Conservation (phyloP, 2,113 vertebrate genomes). For the Butorides virescens region DNA sequence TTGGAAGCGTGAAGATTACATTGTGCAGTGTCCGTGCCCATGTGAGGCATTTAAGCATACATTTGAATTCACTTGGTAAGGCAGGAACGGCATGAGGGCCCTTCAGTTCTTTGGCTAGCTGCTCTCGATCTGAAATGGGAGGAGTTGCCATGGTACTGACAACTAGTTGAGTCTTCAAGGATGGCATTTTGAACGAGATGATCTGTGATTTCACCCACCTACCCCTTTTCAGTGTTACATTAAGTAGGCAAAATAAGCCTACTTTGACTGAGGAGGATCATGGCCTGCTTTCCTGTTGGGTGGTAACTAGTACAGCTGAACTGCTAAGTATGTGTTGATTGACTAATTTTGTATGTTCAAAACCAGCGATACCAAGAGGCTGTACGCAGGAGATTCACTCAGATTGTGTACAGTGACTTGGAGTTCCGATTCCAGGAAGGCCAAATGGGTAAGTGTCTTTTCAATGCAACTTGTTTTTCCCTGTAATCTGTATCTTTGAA, state of each 20-base stretch:
- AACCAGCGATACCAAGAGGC: slow-evolving; percentile 85
- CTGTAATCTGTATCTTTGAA: not conserved
- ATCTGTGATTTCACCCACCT: not conserved
- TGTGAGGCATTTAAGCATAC: not conserved
- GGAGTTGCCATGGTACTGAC: not conserved
- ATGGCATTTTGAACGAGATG: not conserved
- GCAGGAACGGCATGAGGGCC: not conserved
- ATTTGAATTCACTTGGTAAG: not conserved
- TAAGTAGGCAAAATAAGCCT: not conserved
- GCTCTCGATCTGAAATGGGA: not conserved
- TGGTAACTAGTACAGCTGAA: not conserved
- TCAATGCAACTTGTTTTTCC: not conserved
- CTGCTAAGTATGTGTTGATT: not conserved
- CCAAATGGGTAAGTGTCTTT: slow-evolving; percentile 69
- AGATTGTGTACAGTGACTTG: slow-evolving; percentile 81
- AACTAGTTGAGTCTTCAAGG: not conserved
- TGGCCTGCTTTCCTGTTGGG: not conserved
- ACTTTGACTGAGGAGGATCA: not conserved
- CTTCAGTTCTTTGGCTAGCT: not conserved
- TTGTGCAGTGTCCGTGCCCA: not conserved
- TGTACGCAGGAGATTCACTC: slow-evolving; percentile 84
- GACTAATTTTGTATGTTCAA: not conserved
- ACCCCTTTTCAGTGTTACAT: not conserved
- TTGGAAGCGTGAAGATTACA: not conserved
- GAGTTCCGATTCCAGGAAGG: slow-evolving; percentile 70